These are phyloP conservation scores for Melanotaenia boesemani DNA, from an alignment of 2,797 vertebrate species.

Conservation along the genomic window DNA sequence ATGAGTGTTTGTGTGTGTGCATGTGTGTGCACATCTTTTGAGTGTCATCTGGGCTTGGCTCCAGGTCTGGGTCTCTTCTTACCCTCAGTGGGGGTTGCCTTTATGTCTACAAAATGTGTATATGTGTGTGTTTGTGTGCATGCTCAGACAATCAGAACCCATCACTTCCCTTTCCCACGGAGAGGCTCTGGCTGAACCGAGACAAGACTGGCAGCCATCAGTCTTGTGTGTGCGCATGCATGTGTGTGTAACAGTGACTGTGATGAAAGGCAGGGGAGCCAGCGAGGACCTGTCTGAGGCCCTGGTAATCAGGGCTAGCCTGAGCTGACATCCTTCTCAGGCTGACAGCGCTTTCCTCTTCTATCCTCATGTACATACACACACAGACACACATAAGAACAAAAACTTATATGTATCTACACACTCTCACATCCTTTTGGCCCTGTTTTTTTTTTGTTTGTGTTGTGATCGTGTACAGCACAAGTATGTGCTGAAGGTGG, in stretches of 20 bases:
- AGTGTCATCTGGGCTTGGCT: slow-evolving; percentile 85
- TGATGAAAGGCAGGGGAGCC: slow-evolving; percentile 93
- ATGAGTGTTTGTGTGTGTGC: slow-evolving; percentile 47
- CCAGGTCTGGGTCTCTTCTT: slow-evolving; percentile 80
- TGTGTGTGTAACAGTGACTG: slow-evolving; percentile 67
- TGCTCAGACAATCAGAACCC: slow-evolving; percentile 45
- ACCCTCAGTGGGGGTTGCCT: slow-evolving; percentile 72
- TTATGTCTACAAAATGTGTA: slow-evolving; percentile 68
- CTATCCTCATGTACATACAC: slow-evolving; percentile 77
- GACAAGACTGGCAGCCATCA: slow-evolving; percentile 89
- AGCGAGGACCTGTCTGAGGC: slow-evolving; percentile 84
- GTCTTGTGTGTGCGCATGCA: slow-evolving; percentile 79
- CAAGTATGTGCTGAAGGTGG: slow-evolving; percentile 16
- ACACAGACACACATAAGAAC: slow-evolving; percentile 8
- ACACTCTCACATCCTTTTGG: slow-evolving; percentile 82
- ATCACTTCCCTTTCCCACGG: slow-evolving; percentile 68
- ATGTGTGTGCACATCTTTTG: slow-evolving; percentile 58
- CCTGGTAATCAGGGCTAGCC: slow-evolving; percentile 96
- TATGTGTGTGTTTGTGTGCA: slow-evolving; percentile 36
- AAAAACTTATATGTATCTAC: slow-evolving; percentile 4
- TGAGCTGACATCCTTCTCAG: slow-evolving; percentile 96
- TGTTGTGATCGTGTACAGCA: slow-evolving; percentile 60
- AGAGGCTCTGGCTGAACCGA: slow-evolving; percentile 70
- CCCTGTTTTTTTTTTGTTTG: slow-evolving; percentile 51
- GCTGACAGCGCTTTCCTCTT: slow-evolving; percentile 96